These are phyloP conservation scores for Phalanger gymnotis DNA, from an alignment of 2,797 vertebrate species.

Conservation along the genomic window DNA sequence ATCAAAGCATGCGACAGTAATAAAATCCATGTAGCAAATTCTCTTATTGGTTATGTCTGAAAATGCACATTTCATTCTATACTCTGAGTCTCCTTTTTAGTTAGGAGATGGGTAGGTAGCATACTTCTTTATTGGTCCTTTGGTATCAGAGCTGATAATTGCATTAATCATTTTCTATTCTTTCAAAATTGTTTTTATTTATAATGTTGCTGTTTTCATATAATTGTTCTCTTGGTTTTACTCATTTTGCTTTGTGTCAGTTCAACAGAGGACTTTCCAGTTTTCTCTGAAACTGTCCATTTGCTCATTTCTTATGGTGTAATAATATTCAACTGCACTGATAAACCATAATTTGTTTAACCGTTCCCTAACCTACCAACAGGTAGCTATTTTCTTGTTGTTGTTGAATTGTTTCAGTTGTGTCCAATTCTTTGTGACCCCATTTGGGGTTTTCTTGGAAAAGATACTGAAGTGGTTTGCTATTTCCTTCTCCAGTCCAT, in stretches of 20 bases:
- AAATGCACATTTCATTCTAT: background rate
- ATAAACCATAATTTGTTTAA: background rate
- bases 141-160: background rate
- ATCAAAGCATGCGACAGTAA: background rate
- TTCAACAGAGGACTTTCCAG: background rate
- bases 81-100: background rate
- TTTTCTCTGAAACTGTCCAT: background rate
- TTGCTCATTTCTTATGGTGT: background rate
- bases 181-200: background rate
- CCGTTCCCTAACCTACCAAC: background rate
- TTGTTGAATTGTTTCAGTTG: background rate
- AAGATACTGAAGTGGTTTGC: background rate
- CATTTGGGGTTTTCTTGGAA: background rate
- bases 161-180: background rate
- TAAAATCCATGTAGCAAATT: background rate
- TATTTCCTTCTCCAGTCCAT: background rate
- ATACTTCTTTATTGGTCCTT: background rate
- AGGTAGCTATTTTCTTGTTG: background rate
- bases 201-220: background rate
- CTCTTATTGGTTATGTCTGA: background rate
- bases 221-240: background rate
- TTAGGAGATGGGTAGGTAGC: background rate
- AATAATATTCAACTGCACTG: background rate
- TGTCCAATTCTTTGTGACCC: background rate
- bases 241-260: background rate